Percentiles rank a stretch among this genome's conserved stretches.
Conservation (phyloP, 30 jellyfish, hydroid and myxozoan species). For the Aurelia coerulea region DNA sequence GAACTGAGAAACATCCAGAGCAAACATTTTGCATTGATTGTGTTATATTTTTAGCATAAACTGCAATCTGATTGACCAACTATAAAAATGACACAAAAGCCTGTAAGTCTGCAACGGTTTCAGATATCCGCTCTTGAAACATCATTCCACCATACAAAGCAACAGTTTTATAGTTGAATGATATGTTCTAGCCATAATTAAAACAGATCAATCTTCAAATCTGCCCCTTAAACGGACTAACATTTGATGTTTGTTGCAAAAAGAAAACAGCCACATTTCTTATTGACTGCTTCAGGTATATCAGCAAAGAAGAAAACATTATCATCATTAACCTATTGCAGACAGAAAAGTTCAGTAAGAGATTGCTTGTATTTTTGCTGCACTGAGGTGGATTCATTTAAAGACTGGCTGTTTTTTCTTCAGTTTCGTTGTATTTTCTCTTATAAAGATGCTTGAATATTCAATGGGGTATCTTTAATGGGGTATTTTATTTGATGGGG, state of each 20-base stretch:
- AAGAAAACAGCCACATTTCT: conserved; percentile 23
- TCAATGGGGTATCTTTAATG: too few relatives aligned
- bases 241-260: conserved; percentile 32
- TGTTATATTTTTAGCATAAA: neutral
- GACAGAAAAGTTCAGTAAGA: too few relatives aligned
- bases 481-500: neutral
- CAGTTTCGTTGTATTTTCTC: too few relatives aligned
- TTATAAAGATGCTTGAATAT: too few relatives aligned
- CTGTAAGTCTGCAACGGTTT: conserved; percentile 49
- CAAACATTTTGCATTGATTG: too few relatives aligned
- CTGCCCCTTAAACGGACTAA: conserved; percentile 61
- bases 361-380: too few relatives aligned
- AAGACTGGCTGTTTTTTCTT: too few relatives aligned
- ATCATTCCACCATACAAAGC: conserved; percentile 28
- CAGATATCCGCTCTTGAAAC: conserved; percentile 72
- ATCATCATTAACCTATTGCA: conserved; percentile 72
- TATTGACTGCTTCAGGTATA: conserved; percentile 2
- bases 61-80: too few relatives aligned
- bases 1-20: too few relatives aligned
- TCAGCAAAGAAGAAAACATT: conserved; percentile 15
- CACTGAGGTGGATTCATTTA: too few relatives aligned
- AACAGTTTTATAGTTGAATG: neutral
- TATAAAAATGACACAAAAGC: neutral
- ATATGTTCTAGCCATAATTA: conserved; percentile 53
- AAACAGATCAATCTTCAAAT: conserved; percentile 32